Conservation (phyloP, 2,797 vertebrate genomes). For the Staurois parvus region DNA sequence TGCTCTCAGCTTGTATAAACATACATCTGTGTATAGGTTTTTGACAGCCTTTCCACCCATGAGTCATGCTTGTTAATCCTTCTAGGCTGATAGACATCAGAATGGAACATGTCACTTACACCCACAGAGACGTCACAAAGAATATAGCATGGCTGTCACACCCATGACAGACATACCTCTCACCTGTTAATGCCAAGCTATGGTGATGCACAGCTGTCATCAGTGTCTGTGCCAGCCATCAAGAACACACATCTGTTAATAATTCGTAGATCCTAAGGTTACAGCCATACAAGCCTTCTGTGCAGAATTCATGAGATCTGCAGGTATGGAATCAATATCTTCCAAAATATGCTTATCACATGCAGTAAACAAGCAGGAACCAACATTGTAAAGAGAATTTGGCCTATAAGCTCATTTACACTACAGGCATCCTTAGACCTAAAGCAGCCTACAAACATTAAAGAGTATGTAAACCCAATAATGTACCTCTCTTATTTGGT, state of each 20-base stretch:
- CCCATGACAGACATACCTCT: conserved; percentile 31
- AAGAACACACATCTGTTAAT: conserved; percentile 1
- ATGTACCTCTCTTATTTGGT: no score
- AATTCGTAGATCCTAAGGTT: conserved; percentile 15
- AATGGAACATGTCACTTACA: conserved; percentile 3
- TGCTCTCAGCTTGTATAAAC: conserved; percentile 25
- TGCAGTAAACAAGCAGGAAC: not conserved
- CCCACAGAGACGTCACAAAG: conserved; percentile 25
- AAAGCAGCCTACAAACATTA: no score
- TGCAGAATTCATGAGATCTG: not conserved
- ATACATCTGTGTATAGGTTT: conserved; percentile 4
- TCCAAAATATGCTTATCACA: not conserved
- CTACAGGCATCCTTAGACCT: no score
- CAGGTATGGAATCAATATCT: not conserved
- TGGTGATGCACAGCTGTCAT: conserved; percentile 16
- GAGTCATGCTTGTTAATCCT: conserved; percentile 38
- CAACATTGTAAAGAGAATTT: not conserved
- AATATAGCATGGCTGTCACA: conserved; percentile 22
- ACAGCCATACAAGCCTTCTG: not conserved
- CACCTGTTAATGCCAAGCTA: conserved; percentile 22
- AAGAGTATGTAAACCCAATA: no score
- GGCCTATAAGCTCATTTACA: not conserved
- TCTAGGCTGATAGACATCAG: conserved; percentile 38
- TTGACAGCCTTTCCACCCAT: conserved; percentile 4
- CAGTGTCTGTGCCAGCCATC: not conserved